Percentiles rank a stretch among this genome's conserved stretches.
Evolutionary conservation across 2,113 vertebrate genomes (phyloP).

Genomic region (Lepisosteus oculatus): DNA sequence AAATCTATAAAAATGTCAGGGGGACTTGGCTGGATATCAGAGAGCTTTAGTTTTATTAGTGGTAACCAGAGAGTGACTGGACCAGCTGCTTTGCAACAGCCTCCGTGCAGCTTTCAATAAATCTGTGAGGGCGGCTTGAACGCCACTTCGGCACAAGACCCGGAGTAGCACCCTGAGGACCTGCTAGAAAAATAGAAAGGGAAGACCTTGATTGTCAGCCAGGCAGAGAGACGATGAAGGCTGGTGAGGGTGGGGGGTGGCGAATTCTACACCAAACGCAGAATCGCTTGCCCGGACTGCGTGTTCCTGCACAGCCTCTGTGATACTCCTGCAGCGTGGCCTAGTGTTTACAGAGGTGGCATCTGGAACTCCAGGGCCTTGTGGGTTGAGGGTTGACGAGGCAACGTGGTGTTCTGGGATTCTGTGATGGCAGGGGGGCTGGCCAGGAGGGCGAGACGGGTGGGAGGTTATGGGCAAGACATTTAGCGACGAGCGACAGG

Average conservation of each 20-base stretch:
- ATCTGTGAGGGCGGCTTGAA: conserved; percentile 12
- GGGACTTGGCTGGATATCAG: conserved; percentile 57
- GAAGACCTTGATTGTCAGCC: neutral
- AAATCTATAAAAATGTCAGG: conserved; percentile 57
- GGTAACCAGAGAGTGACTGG: conserved; percentile 16
- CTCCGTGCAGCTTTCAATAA: conserved; percentile 37
- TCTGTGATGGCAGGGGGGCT: too few relatives aligned
- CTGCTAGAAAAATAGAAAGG: neutral
- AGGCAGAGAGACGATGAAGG: conserved; percentile 12
- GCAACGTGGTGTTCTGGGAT: too few relatives aligned
- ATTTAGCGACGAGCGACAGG: too few relatives aligned
- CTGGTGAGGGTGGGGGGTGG: conserved; percentile 11
- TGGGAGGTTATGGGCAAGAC: too few relatives aligned
- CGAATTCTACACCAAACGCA: neutral
- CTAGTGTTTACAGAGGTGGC: too few relatives aligned
- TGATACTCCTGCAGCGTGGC: too few relatives aligned
- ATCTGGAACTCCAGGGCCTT: too few relatives aligned
- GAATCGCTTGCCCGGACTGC: neutral
- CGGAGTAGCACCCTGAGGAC: conserved; percentile 4
- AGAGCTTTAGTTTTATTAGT: conserved; percentile 48
- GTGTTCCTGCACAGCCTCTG: too few relatives aligned
- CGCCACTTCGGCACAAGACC: neutral
- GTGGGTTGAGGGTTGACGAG: too few relatives aligned
- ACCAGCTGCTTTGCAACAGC: conserved; percentile 17
- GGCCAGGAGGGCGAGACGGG: too few relatives aligned